Evolutionary conservation across 2,888 invertebrate species (phyloP).

Genomic region (Arenicola marina): DNA sequence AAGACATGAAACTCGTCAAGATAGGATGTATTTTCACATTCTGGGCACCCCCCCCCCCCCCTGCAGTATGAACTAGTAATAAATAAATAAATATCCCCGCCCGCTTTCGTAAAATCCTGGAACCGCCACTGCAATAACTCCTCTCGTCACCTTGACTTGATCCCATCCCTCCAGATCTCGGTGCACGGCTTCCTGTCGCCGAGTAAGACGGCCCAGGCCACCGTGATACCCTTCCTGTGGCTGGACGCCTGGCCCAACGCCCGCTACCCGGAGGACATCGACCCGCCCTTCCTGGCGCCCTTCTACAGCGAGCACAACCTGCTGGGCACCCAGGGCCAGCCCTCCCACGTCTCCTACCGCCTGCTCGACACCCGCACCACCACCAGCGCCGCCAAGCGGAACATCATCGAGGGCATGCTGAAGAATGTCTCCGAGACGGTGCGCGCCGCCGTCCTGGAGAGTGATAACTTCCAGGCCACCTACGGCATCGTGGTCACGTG

Average conservation of each 20-base stretch:
- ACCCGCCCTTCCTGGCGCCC: constrained; percentile 4
- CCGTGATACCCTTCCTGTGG: not conserved
- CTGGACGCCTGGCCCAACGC: not conserved
- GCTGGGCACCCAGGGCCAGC: not conserved
- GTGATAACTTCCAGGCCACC: constrained; percentile 87
- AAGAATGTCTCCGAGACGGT: constrained; percentile 9
- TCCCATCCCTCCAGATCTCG: constrained; percentile 4
- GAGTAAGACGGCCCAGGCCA: not conserved
- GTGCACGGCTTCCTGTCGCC: not conserved
- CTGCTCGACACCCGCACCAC: not conserved
- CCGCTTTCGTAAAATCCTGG: no score
- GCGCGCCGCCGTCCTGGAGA: constrained; percentile 79
- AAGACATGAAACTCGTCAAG: no score
- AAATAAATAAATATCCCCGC: no score
- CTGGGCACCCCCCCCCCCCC: no score
- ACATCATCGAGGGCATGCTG: constrained; percentile 14
- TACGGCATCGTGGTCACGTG: constrained; percentile 90
- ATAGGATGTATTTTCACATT: no score
- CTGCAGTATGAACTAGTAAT: no score
- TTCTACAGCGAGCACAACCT: not conserved
- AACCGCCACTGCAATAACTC: no score
- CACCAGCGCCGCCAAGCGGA: not conserved
- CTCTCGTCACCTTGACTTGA: no score
- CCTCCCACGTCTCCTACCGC: not conserved
- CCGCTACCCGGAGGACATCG: not conserved